Evolutionary conservation across 2,113 vertebrate genomes (phyloP).

Genomic region (Propithecus coquereli): DNA sequence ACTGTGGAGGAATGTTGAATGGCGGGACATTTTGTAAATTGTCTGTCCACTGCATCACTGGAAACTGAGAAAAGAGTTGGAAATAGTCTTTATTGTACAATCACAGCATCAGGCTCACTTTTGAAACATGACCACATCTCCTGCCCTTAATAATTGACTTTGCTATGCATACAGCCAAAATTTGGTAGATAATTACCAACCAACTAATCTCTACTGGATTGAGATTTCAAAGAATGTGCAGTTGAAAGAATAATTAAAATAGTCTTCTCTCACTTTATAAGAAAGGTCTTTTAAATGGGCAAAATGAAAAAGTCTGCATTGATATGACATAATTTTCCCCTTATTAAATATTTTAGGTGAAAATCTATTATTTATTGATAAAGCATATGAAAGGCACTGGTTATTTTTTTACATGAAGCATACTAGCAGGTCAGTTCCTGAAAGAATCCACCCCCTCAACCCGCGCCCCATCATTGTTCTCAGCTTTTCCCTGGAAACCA

Average conservation of each 20-base stretch:
- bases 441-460: not conserved
- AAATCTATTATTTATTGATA: not conserved
- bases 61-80: constrained; percentile 12
- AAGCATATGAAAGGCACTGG: not conserved
- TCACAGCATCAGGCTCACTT: not conserved
- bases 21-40: not conserved
- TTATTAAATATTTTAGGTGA: constrained; percentile 15
- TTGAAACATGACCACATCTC: not conserved
- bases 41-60: not conserved
- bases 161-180: not conserved
- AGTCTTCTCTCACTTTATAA: not conserved
- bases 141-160: not conserved
- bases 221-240: not conserved
- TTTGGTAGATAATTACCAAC: not conserved
- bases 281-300: not conserved
- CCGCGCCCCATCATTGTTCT: not conserved
- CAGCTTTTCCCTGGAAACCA: not conserved
- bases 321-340: not conserved
- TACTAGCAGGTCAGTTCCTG: not conserved
- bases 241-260: constrained; percentile 13
- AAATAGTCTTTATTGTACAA: not conserved
- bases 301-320: not conserved
- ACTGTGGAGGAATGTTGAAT: not conserved
- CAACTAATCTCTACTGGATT: not conserved
- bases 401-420: not conserved